Percentiles rank a stretch among this genome's conserved stretches.
Conservation (phyloP, 2,797 vertebrate species). For the Cottoperca gobio region DNA sequence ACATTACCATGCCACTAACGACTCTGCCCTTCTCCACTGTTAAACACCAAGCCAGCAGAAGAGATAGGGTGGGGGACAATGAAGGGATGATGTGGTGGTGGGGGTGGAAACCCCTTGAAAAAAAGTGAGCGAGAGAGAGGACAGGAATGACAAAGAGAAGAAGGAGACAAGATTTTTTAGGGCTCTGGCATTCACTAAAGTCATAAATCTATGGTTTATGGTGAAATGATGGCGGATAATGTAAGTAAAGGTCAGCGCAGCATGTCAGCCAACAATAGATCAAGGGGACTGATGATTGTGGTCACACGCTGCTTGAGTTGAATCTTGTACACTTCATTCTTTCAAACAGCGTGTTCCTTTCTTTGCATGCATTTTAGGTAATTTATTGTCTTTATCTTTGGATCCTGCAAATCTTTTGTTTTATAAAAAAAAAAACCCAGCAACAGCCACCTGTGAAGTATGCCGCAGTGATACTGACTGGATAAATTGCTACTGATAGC, state of each 20-base stretch:
- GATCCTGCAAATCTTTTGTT: slow-evolving; percentile 21
- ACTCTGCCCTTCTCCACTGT: slow-evolving; percentile 78
- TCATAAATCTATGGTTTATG: slow-evolving; percentile 82
- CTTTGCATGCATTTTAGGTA: slow-evolving; percentile 4
- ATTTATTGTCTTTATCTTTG: too few species aligned
- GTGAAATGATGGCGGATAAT: slow-evolving; percentile 80
- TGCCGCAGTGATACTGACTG: neutral
- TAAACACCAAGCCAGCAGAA: slow-evolving; percentile 59
- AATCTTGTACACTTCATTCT: slow-evolving; percentile 39
- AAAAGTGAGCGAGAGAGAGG: slow-evolving; percentile 46
- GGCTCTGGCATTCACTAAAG: slow-evolving; percentile 77
- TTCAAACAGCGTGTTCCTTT: slow-evolving; percentile 16
- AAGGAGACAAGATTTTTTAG: slow-evolving; percentile 73
- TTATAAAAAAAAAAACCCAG: too few species aligned
- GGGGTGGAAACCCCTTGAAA: slow-evolving; percentile 21
- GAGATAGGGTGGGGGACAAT: neutral
- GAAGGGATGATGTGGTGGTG: slow-evolving; percentile 11
- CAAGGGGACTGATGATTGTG: slow-evolving; percentile 68
- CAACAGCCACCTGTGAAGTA: slow-evolving; percentile 43
- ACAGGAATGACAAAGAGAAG: slow-evolving; percentile 60
- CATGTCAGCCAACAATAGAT: slow-evolving; percentile 76
- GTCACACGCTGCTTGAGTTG: slow-evolving; percentile 47
- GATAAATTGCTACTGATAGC: slow-evolving; percentile 60
- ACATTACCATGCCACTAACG: slow-evolving; percentile 74
- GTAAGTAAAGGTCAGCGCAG: slow-evolving; percentile 81